Evolutionary conservation across 2,113 vertebrate species (phyloP), one percentile per base, ranked within the genome.

Genomic region (Bucco capensis): DNA sequence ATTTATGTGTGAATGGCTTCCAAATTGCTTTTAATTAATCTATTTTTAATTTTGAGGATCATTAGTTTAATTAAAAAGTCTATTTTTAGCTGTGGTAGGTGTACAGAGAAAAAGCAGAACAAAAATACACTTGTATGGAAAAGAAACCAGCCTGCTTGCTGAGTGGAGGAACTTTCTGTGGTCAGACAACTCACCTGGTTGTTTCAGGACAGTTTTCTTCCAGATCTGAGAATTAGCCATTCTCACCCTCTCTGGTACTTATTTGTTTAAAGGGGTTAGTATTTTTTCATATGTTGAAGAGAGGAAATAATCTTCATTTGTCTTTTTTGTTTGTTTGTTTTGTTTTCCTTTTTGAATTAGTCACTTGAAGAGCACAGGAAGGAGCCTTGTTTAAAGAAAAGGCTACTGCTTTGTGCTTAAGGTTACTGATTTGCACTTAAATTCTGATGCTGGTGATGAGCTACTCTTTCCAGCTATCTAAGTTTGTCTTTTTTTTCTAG

Each of bases 161-260:
- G 0, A 8, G n/a, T 75, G 19, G 27, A 64, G 54, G 74, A 53
- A 40, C 73, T 94, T 88, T 86, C 91, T 82, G 94, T 89, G 94
- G 95, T 92, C 64, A 69, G n/a, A 38, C 2, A 14, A 8, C 31
- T 72, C 94, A 95, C 62, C 89, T 94, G 91, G 31, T 66, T 82
- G 81, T 96, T 79, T 82, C 15, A 0, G 38, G 2, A 69, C 19
- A 25, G 8, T 47, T 14, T 10, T 67, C 8, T 15, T 58, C 31
- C 46, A 51, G 21, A 7, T 44, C 66, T 87, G 27, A 82, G 44
- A 89, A 79, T 53, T 10, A 65, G 25, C 46, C 8, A 27, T 69
- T 75, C 53, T 82, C 11, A 46, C 6, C 5, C 15, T 31, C 17
- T 35, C 87, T 6, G 40, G 40, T 11, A 40, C 31, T 40, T 71